A percentile compares a stretch with the other conserved stretches of the same genome.
Conservation (phyloP, 2,888 invertebrate species). For the Laspeyria flexula region DNA sequence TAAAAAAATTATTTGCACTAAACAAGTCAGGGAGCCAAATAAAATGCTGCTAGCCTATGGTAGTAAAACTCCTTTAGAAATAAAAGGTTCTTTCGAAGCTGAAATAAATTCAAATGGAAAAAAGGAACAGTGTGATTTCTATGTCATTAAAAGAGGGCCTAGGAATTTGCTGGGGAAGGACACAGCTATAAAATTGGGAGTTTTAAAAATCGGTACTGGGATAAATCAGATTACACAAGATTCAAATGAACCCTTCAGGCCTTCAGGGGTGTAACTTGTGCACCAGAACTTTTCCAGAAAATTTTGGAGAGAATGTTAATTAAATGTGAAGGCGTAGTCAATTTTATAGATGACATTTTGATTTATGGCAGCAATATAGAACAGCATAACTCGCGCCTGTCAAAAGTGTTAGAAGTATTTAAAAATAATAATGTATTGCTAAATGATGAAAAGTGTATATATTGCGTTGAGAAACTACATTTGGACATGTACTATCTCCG, state of each 20-base stretch:
- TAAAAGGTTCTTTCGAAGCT: neutral
- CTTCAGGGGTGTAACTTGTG: constrained; percentile 53
- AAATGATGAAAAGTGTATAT: constrained; percentile 3
- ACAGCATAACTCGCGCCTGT: constrained; percentile 6
- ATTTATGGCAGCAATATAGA: constrained; percentile 22
- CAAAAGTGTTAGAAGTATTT: neutral
- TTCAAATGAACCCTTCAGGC: neutral
- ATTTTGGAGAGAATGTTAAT: constrained; percentile 45
- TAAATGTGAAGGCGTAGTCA: constrained; percentile 34
- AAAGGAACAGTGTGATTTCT: neutral
- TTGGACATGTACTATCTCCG: constrained; percentile 6
- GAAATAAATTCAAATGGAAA: neutral
- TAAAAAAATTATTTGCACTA: neutral
- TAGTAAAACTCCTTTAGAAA: neutral
- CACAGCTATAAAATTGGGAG: neutral
- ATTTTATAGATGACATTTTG: constrained; percentile 47
- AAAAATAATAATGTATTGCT: neutral
- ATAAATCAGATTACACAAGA: neutral
- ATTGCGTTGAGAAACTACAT: neutral
- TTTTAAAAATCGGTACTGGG: neutral
- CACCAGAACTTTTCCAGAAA: constrained; percentile 58
- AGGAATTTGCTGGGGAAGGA: neutral
- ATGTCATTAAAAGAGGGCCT: neutral
- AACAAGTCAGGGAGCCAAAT: neutral
- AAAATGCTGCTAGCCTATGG: neutral